Percentiles rank a stretch among this genome's conserved stretches.
These are phyloP conservation scores for Cylas formicarius DNA, from an alignment of 1,140 invertebrate species.

Conservation along the genomic window DNA sequence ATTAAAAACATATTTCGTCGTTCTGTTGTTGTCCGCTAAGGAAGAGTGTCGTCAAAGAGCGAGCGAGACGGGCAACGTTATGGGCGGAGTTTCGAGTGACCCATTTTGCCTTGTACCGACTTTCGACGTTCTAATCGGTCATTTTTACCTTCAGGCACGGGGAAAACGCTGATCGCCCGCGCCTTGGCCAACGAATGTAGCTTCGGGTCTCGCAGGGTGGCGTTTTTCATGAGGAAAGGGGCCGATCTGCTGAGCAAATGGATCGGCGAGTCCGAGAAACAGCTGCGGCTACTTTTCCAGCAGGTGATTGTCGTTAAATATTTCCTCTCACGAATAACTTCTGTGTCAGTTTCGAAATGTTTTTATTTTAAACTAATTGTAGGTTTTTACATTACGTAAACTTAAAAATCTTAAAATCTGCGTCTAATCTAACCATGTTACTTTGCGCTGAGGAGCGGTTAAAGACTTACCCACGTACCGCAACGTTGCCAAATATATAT, in stretches of 20 bases:
- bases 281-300: slow-evolving; percentile 46
- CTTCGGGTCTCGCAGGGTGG: slow-evolving; percentile 43
- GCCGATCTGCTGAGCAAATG: slow-evolving; percentile 50
- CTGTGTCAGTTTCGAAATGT: neutral
- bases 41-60: too few relatives aligned
- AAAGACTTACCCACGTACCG: too few relatives aligned
- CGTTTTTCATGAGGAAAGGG: slow-evolving; percentile 49
- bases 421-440: too few relatives aligned
- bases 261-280: slow-evolving; percentile 50
- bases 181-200: slow-evolving; percentile 48
- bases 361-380: slow-evolving; percentile 7
- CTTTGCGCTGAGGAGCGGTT: too few relatives aligned
- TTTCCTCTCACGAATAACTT: neutral
- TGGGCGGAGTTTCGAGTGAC: too few relatives aligned
- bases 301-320: slow-evolving; percentile 28
- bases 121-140: slow-evolving; percentile 10
- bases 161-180: slow-evolving; percentile 49
- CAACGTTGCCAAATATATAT: too few relatives aligned
- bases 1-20: slow-evolving; percentile 11
- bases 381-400: too few relatives aligned
- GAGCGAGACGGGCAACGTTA: too few relatives aligned
- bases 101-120: too few relatives aligned
- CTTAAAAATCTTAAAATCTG: too few relatives aligned
- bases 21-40: too few relatives aligned
- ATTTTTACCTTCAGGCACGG: slow-evolving; percentile 42